Base-by-base conservation (phyloP, 2,797 vertebrate species). In the Protosalanx chinensis region DNA sequence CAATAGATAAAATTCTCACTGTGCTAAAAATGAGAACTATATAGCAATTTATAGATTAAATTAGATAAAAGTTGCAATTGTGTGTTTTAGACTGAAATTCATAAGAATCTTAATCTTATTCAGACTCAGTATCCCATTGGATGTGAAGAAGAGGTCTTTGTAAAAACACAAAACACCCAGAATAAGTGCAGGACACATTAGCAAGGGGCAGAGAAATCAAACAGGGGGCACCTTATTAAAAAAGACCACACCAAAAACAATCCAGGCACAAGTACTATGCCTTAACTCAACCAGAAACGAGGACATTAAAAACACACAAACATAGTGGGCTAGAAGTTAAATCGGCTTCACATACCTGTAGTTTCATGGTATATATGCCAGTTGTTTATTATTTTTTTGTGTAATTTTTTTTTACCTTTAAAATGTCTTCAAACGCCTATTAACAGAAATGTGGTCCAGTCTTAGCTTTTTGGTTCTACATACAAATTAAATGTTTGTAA, bases 401-500 rank as follows among this genome's bases (percentile, higher is more conserved):
- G 23, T 27, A 27, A 27, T 76, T 37, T 82, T 68, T 30, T 78
- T 76, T 79, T 86, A 80, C 80, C 79, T 79, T 88, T 82, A 84
- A 89, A 87, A 76, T 70, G 73, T 71, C 72, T 74, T 85, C 86
- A 89, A 87, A 84, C 70, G 61, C 78, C 46, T 76, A 76, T 81
- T 20, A 90, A 91, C 88, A 91, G 75, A 90, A 87, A 84, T 69
- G 65, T 72, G 73, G 79, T 86, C 85, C 87, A 88, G 79, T 81
- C 68, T 81, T 53, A 76, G 65, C 35, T 49, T 64, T 67, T 81
- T 72, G 70, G 72, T 74, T 82, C 76, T 75, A 71, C 78, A 91
- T 88, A 89, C 88, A 94, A 95, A 96, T 91, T 92, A 94, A 95
- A 92, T 86, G 91, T 91, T 87, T 87, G 79, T 94, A 92, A 91